Conservation (phyloP, 2,888 invertebrate genomes). For the Exocentrus adspersus region DNA sequence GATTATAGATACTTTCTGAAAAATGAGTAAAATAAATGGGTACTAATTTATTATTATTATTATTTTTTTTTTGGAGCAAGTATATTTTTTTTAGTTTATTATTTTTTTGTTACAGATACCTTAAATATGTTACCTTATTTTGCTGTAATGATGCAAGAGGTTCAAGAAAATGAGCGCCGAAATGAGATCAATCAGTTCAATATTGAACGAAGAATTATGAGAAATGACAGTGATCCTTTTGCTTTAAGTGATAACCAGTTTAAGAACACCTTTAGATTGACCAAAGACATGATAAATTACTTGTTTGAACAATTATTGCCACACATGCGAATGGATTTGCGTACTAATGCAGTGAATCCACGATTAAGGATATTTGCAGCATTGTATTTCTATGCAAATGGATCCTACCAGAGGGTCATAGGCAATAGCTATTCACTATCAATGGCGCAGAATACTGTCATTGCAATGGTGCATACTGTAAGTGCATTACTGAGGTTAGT, state of each 20-base stretch:
- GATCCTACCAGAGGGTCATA: constrained; percentile 17
- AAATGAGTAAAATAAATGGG: too few species aligned
- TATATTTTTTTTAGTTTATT: too few species aligned
- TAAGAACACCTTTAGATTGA: constrained; percentile 19
- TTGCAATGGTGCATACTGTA: too few species aligned
- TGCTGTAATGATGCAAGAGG: background rate
- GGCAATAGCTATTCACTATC: constrained; percentile 1
- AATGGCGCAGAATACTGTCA: constrained; percentile 19
- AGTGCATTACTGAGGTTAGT: constrained; percentile 16
- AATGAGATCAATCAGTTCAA: constrained; percentile 16
- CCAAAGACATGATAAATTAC: constrained; percentile 30
- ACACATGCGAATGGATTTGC: constrained; percentile 11
- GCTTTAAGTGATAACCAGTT: constrained; percentile 22
- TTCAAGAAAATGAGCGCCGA: constrained; percentile 12
- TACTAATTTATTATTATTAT: too few species aligned
- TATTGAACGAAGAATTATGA: constrained; percentile 27
- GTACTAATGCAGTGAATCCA: constrained; percentile 6
- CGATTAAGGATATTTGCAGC: constrained; percentile 2
- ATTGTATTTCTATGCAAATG: constrained; percentile 17
- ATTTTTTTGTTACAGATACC: too few species aligned
- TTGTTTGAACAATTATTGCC: constrained; percentile 5
- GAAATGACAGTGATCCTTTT: constrained; percentile 29
- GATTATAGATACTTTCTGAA: too few species aligned
- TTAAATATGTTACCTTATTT: background rate
- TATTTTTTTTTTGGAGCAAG: too few species aligned